Conservation (phyloP, 1,140 invertebrate genomes). For the Diabrotica virgifera region DNA sequence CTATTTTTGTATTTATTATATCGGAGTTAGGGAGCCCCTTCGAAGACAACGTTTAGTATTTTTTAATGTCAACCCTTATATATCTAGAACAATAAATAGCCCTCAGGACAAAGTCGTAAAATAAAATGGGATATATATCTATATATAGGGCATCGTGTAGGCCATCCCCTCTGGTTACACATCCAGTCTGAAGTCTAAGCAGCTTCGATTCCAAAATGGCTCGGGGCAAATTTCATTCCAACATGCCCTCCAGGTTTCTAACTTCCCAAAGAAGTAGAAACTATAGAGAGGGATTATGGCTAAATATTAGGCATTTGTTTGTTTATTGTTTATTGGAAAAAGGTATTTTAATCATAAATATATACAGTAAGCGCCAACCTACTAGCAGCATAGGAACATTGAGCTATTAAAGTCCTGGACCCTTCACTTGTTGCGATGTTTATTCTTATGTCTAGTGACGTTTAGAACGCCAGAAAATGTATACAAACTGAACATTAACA, state of each 20-base stretch:
- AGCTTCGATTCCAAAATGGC: conserved; percentile 14
- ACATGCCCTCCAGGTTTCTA: conserved; percentile 7
- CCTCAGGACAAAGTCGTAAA: conserved; percentile 21
- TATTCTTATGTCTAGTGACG: too few species aligned
- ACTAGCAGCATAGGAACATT: too few species aligned
- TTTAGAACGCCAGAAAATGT: too few species aligned
- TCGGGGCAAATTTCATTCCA: conserved; percentile 22
- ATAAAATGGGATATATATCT: conserved; percentile 8
- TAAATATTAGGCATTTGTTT: too few species aligned
- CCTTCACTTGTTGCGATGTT: too few species aligned
- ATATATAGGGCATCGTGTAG: conserved; percentile 4
- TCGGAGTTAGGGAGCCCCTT: neutral
- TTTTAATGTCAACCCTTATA: neutral
- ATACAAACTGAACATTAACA: too few species aligned
- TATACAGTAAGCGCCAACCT: too few species aligned
- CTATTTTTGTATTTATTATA: too few species aligned
- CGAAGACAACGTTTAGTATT: neutral
- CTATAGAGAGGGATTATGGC: too few species aligned
- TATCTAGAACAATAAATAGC: neutral
- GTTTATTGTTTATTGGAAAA: too few species aligned
- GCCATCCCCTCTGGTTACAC: conserved; percentile 5
- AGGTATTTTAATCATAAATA: too few species aligned
- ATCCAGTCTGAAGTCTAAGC: conserved; percentile 10
- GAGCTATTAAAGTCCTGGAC: too few species aligned
- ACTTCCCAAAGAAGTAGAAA: neutral